A percentile compares a stretch with the other conserved stretches of the same genome.
phyloP scores from a whole-genome alignment of 2,797 vertebrate genomes.

The Gymnoscopelus microlampas region DNA sequence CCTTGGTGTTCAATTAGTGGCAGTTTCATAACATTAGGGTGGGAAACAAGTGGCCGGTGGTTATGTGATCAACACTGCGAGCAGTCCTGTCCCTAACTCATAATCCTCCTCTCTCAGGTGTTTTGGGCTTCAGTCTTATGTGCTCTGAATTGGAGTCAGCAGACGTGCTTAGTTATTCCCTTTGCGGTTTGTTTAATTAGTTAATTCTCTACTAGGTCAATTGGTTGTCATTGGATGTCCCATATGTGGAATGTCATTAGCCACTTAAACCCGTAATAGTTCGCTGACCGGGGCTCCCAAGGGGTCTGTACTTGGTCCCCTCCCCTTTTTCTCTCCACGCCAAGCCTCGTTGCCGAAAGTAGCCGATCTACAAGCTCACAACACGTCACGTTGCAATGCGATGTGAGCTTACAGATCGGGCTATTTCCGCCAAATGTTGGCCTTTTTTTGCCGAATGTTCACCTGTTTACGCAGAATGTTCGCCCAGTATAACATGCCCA shows the following conservation, averaged over 20 bases:
- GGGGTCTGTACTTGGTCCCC: too few relatives aligned
- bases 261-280: too few relatives aligned
- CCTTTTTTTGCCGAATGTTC: too few relatives aligned
- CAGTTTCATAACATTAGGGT: slow-evolving; percentile 46
- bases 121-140: slow-evolving; percentile 22
- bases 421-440: too few relatives aligned
- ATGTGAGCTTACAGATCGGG: too few relatives aligned
- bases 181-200: slow-evolving; percentile 76
- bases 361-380: too few relatives aligned
- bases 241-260: slow-evolving; percentile 52
- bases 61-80: slow-evolving; percentile 40
- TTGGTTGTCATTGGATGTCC: slow-evolving; percentile 59
- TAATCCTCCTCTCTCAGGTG: slow-evolving; percentile 43
- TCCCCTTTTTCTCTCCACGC: too few relatives aligned
- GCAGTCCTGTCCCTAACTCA: slow-evolving; percentile 34
- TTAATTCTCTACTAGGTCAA: slow-evolving; percentile 68
- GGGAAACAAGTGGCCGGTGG: slow-evolving; percentile 38
- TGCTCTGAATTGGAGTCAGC: slow-evolving; percentile 37
- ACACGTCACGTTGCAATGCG: too few relatives aligned
- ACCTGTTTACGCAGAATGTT: too few relatives aligned
- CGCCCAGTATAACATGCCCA: too few relatives aligned
- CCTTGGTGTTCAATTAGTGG: slow-evolving; percentile 25
- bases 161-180: slow-evolving; percentile 46
- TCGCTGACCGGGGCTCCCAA: too few relatives aligned
- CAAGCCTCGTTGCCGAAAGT: too few relatives aligned